These are phyloP conservation scores for Lucinisca nassula DNA, from an alignment of 2,888 invertebrate species.

Conservation along the genomic window DNA sequence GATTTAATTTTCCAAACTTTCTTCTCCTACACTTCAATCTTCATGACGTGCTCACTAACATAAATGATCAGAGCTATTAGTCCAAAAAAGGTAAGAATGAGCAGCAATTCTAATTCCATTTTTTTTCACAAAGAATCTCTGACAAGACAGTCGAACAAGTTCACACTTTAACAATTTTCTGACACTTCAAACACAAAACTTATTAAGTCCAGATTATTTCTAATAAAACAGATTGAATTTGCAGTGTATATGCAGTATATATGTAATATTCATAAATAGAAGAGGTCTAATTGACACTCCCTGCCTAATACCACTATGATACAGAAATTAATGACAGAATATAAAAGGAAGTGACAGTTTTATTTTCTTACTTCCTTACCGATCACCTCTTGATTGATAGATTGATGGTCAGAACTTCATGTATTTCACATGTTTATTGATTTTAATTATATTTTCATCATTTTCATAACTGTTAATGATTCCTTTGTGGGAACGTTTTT, in stretches of 20 bases:
- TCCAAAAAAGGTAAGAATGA: conserved; percentile 42
- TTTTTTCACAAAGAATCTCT: neutral
- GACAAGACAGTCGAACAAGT: too few relatives aligned
- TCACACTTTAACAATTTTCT: too few relatives aligned
- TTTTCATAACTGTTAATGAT: too few relatives aligned
- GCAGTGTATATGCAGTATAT: neutral
- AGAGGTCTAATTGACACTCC: neutral
- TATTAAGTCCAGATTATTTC: too few relatives aligned
- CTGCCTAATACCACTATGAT: neutral
- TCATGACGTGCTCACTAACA: conserved; percentile 46
- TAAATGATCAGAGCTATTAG: conserved; percentile 49
- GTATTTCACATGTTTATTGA: conserved; percentile 7
- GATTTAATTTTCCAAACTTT: too few relatives aligned
- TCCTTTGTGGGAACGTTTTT: too few relatives aligned
- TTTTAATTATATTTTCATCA: neutral
- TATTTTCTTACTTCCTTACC: neutral
- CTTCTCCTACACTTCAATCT: conserved; percentile 8
- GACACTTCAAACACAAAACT: too few relatives aligned
- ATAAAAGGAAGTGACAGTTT: neutral
- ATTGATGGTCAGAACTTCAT: neutral
- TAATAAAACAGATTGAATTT: too few relatives aligned
- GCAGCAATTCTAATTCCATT: conserved; percentile 51
- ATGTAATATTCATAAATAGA: neutral
- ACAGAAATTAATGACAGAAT: neutral
- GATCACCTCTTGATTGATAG: neutral